phyloP scores from a whole-genome alignment of 2,113 vertebrate genomes.

The Hippolais icterina region DNA sequence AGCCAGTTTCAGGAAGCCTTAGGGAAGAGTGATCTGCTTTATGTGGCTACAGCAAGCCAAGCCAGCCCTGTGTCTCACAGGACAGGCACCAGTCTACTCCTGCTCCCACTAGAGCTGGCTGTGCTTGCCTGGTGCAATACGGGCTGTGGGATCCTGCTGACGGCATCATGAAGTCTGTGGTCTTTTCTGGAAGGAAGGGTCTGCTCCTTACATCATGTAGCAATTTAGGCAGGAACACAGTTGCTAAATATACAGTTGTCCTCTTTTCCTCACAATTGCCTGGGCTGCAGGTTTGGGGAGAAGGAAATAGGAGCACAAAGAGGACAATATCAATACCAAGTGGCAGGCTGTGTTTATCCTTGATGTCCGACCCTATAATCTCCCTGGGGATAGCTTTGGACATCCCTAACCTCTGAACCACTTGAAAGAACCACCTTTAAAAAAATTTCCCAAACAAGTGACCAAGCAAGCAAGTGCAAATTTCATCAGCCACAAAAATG shows the following conservation, averaged over 20 bases:
- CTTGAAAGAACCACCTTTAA: conserved; percentile 28
- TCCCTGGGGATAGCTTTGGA: neutral
- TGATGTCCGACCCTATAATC: neutral
- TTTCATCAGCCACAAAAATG: conserved; percentile 49
- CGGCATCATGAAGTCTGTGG: neutral
- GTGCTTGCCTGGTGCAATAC: neutral
- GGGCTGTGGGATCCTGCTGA: neutral
- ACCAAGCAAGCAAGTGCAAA: conserved; percentile 41
- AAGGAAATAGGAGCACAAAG: neutral
- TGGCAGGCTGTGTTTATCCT: neutral
- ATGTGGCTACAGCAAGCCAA: neutral
- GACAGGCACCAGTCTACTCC: neutral
- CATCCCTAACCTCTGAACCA: conserved; percentile 29
- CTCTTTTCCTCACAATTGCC: neutral
- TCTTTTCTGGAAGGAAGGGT: neutral
- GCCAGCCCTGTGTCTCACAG: neutral
- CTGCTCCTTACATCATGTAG: neutral
- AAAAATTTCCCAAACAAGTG: conserved; percentile 8
- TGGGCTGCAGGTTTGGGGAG: neutral
- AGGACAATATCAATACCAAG: neutral
- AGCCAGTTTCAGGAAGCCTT: neutral
- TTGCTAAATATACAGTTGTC: neutral
- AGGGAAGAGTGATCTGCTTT: neutral
- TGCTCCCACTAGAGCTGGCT: neutral
- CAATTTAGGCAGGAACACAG: neutral